Base-by-base conservation (phyloP, 2,888 invertebrate species). In the Meiosimyza decipiens region DNA sequence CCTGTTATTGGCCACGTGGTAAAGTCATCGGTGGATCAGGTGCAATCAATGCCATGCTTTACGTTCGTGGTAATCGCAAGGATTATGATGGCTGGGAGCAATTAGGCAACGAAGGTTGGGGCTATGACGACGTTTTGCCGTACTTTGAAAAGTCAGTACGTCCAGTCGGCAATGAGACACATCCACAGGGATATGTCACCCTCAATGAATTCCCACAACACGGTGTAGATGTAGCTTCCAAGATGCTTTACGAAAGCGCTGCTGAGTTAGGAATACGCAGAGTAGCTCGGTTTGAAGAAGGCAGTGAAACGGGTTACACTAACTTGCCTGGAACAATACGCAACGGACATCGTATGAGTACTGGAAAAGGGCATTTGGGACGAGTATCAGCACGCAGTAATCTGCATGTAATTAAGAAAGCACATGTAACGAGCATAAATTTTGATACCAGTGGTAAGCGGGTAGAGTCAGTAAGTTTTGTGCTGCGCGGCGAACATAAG, bases 61-160 rank as follows among this genome's bases (percentile, higher is more conserved):
- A 90, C 79, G 86, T 90, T 2, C 87, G 90, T 74, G 91, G 90
- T 0, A 89, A 89, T 79, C 85, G 83, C 15, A 80, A 82, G 47
- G 91, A 91, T 79, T 91, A 88, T 77, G 86, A 89, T 72, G 83
- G 86, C 63, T 91, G 91, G 91, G 87, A 88, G 55, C 79, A 81
- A 2, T 77, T 83, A 52, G 90, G 90, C n/a, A 91, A 90, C 11
- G n/a, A 63, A 15, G 76, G 76, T 0, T 93, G 92, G 93, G 87
- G 92, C 2, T 95, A 90, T 85, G 90, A 94, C 55, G 92, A 93
- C 77, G 90, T 94, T 0, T 84, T 94, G 52, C 91, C 91, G 0
- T 95, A 94, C 83, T 95, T 95, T 83, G 91, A 91, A 82, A 95
- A 95, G 84, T 94, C 94, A 0, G 88, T 75, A 33, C 63, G 33